Evolutionary conservation across 2,113 vertebrate species (phyloP).

Genomic region (Holacanthus passer): DNA sequence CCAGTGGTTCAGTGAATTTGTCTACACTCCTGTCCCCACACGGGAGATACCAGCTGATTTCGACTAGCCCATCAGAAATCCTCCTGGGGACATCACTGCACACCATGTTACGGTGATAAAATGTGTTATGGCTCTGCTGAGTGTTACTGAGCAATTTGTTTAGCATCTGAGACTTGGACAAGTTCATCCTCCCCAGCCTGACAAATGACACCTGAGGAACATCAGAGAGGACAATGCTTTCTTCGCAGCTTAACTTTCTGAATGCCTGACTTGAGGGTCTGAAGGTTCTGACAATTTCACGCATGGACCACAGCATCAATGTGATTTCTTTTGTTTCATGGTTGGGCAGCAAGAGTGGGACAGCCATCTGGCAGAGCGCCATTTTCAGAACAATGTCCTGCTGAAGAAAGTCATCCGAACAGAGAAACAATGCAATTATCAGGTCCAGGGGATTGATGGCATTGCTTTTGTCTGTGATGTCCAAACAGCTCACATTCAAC

Average conservation of each 20-base stretch:
- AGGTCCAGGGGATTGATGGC: slow-evolving; percentile 80
- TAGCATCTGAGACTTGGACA: slow-evolving; percentile 83
- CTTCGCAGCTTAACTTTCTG: slow-evolving; percentile 35
- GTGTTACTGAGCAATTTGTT: slow-evolving; percentile 77
- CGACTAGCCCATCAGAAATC: slow-evolving; percentile 82
- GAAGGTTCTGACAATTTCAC: slow-evolving; percentile 68
- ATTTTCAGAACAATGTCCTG: slow-evolving; percentile 80
- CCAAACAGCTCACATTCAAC: slow-evolving; percentile 48
- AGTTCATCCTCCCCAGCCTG: slow-evolving; percentile 69
- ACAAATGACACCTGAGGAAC: slow-evolving; percentile 85
- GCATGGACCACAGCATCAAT: slow-evolving; percentile 80
- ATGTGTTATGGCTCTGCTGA: slow-evolving; percentile 67
- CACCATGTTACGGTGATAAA: slow-evolving; percentile 69
- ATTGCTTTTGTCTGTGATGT: background rate
- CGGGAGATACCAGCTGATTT: slow-evolving; percentile 83
- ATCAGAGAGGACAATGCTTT: slow-evolving; percentile 48
- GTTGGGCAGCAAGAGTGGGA: slow-evolving; percentile 83
- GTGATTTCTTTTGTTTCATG: slow-evolving; percentile 73
- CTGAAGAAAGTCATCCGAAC: slow-evolving; percentile 79
- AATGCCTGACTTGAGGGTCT: slow-evolving; percentile 33
- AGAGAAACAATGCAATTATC: slow-evolving; percentile 80
- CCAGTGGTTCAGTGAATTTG: slow-evolving; percentile 74
- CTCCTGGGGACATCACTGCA: slow-evolving; percentile 63
- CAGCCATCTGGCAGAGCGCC: slow-evolving; percentile 81
- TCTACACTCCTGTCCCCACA: slow-evolving; percentile 39